Percentiles rank a stretch among this genome's conserved stretches.
Conservation (phyloP, 2,888 invertebrate genomes). For the Drosophila suboccidentalis region DNA sequence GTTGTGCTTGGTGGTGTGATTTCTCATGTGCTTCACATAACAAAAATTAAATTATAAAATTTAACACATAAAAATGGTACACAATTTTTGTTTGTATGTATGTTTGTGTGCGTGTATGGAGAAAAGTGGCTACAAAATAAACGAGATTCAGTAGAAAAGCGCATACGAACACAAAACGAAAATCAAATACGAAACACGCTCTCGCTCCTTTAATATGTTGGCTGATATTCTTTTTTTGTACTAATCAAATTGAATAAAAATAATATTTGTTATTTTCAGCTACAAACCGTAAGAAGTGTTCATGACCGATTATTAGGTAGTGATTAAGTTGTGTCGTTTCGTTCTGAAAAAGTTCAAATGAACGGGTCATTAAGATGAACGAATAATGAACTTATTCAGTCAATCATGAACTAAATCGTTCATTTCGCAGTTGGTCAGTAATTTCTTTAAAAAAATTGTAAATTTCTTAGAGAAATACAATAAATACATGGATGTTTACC, state of each 20-base stretch:
- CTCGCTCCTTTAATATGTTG: slow-evolving; percentile 64
- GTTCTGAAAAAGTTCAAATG: no score
- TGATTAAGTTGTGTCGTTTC: no score
- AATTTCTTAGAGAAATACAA: no score
- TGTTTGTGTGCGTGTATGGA: slow-evolving; percentile 24
- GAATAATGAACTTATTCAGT: no score
- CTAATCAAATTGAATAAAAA: slow-evolving; percentile 49
- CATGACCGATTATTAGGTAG: slow-evolving; percentile 45
- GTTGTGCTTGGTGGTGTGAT: slow-evolving; percentile 39
- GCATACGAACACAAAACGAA: slow-evolving; percentile 48
- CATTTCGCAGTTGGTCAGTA: no score
- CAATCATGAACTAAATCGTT: no score
- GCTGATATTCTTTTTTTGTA: slow-evolving; percentile 44
- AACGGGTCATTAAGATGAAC: no score
- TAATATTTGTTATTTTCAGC: slow-evolving; percentile 59
- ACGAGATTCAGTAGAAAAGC: slow-evolving; percentile 37
- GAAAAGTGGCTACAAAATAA: slow-evolving; percentile 29
- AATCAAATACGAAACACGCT: slow-evolving; percentile 36
- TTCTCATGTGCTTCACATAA: slow-evolving; percentile 56
- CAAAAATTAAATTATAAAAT: slow-evolving; percentile 53
- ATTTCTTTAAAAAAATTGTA: no score
- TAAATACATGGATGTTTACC: no score
- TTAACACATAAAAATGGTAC: slow-evolving; percentile 38
- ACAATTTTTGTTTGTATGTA: slow-evolving; percentile 14
- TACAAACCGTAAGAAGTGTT: slow-evolving; percentile 80